Evolutionary conservation across 2,797 vertebrate genomes (phyloP), one percentile per base, ranked within the genome.

Genomic region (Lophotriccus pileatus): DNA sequence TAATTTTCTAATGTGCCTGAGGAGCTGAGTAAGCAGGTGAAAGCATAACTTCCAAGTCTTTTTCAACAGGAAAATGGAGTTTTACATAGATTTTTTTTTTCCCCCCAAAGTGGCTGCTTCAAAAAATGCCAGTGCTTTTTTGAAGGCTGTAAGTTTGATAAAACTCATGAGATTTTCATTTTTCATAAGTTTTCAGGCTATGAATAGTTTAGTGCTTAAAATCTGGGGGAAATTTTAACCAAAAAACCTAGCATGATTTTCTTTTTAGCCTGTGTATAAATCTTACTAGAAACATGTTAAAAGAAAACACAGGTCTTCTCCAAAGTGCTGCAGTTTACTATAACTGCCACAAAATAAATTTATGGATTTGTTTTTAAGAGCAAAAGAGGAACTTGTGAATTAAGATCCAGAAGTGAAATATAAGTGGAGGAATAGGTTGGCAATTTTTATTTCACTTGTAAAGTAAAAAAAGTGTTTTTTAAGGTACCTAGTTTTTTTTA

Each of bases 291-390:
- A 96, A 92, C 62, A 30, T 80, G 82, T 36, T 89, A 83, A 91
- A 95, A 81, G 84, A 92, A 93, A 94, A 94, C 73, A 92, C 92
- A 95, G 87, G 87, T 87, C 87, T 95, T 80, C 27, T 85, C 43
- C 80, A 37, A 95, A 92, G 84, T 93, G 95, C 95, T 94, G 52
- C 27, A 62, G 81, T 94, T 96, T 94, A 94, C 89, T 89, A 81
- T 66, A 78, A 92, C 79, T 93, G 84, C 75, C 80, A 87, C 82
- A 62, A 72, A 92, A 82, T 62, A 91, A 62, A 93, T 87, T 59
- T 91, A 86, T 91, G 84, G 36, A 59, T 30, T 28, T 91, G 53
- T 49, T 46, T 82, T 76, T 43, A 69, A 72, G 75, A 94, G 63
- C 21, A 56, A 73, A 92, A 80, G 68, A 75, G 8, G 32, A 88